Base-by-base conservation (phyloP, 2,797 vertebrate genomes). In the Darevskia nairensis region DNA sequence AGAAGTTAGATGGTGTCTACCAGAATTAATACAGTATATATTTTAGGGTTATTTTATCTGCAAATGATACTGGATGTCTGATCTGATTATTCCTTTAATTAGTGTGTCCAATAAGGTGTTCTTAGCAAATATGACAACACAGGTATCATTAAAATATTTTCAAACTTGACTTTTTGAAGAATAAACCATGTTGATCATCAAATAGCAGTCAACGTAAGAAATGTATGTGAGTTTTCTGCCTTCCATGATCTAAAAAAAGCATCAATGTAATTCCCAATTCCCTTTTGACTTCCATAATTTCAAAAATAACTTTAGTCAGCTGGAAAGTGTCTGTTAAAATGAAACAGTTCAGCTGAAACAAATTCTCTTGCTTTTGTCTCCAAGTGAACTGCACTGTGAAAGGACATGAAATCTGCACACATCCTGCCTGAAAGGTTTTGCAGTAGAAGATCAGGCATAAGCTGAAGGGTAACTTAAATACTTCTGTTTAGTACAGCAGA, bases 301-400 rank as follows among this genome's bases (percentile, higher is more conserved):
- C 86, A 91, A 94, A 94, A 88, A 92, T 93, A 93, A 94, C 93
- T 94, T 94, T 94, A 96, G 93, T 95, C 94, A 96, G 91, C 95
- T 97, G 94, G 94, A 96, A 97, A 96, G 90, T 92, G 80, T 94
- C 91, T 93, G 90, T 93, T 96, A 95, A 95, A 96, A 96, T 93
- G 88, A 84, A 96, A 86, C 87, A 97, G 95, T 92, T 97, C 95
- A 96, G 94, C 94, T 96, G 97, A 96, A 96, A 96, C 95, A 96
- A 97, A 97, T 96, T 96, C 90, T 92, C 90, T 94, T 95, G 93
- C 96, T 94, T 96, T 97, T 97, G 95, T 96, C 95, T 97, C 90
- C 93, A 94, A 95, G 95, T 95, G 95, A 96, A 95, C 93, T 94
- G 93, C 90, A 59, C 86, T 95, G 94, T 95, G 92, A 96, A 96